Evolutionary conservation across 1,140 invertebrate genomes (phyloP).

Genomic region (Cotesia typhae): DNA sequence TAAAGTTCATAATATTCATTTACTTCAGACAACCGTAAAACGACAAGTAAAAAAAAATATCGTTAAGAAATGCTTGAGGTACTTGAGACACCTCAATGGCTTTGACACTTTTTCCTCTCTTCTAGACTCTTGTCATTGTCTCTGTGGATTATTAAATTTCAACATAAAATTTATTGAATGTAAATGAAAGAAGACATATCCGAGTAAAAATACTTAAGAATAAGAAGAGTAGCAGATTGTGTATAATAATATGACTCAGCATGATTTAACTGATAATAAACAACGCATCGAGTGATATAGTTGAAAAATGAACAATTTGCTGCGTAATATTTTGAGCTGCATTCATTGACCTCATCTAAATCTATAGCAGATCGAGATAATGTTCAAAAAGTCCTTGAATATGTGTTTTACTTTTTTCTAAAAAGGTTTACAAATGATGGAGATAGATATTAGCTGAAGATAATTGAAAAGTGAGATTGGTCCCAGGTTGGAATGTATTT

Average conservation of each 20-base stretch:
- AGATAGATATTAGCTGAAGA: no score
- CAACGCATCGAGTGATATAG: background rate
- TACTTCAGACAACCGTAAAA: background rate
- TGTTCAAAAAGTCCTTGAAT: background rate
- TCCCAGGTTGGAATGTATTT: constrained; percentile 17
- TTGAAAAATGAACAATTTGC: background rate
- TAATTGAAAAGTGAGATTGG: background rate
- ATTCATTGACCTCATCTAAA: background rate
- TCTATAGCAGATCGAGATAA: background rate
- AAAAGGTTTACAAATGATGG: background rate
- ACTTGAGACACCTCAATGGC: constrained; percentile 12
- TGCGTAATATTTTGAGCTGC: background rate
- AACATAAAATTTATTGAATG: no score
- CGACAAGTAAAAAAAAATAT: no score
- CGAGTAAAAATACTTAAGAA: no score
- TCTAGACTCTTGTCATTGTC: background rate
- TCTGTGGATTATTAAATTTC: no score
- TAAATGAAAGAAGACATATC: no score
- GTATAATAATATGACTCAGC: no score
- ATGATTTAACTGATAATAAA: no score
- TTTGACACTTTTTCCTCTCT: background rate
- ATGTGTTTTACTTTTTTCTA: background rate
- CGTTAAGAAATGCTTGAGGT: no score
- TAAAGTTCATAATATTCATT: no score
- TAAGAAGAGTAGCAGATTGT: no score